phyloP scores from a whole-genome alignment of 1,140 invertebrate species.

The Eriocheir sinensis region DNA sequence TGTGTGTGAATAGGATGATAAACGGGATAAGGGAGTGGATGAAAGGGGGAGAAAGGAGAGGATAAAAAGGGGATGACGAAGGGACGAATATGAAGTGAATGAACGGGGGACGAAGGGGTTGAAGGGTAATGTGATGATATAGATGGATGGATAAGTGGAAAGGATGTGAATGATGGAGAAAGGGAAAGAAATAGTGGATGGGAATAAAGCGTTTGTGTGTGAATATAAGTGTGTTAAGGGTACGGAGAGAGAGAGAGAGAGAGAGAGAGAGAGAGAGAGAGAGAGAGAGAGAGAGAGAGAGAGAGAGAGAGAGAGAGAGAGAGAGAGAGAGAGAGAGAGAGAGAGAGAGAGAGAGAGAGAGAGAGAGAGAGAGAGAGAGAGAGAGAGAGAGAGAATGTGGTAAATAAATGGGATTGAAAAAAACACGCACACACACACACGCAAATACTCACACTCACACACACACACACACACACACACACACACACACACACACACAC shows the following conservation, averaged over 20 bases:
- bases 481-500: slow-evolving; percentile 4
- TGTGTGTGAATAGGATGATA: no score
- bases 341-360: no score
- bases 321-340: neutral
- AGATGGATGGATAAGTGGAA: neutral
- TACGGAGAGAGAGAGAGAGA: neutral
- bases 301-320: neutral
- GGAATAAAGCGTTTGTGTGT: no score
- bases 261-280: neutral
- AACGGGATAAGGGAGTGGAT: neutral
- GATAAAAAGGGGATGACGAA: no score
- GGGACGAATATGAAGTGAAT: no score
- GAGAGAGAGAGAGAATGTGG: no score
- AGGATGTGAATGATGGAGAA: neutral
- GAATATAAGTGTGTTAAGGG: no score
- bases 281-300: neutral
- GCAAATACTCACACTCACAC: neutral
- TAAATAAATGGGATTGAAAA: neutral
- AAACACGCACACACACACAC: slow-evolving; percentile 6
- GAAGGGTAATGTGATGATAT: no score
- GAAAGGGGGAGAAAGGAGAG: no score
- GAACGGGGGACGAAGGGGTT: no score
- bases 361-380: no score
- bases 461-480: slow-evolving; percentile 4
- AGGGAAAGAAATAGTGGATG: no score